Percentiles rank a stretch among this genome's conserved stretches.
phyloP scores from a whole-genome alignment of 2,888 invertebrate species.

The Drosophila parthenogenetica region DNA sequence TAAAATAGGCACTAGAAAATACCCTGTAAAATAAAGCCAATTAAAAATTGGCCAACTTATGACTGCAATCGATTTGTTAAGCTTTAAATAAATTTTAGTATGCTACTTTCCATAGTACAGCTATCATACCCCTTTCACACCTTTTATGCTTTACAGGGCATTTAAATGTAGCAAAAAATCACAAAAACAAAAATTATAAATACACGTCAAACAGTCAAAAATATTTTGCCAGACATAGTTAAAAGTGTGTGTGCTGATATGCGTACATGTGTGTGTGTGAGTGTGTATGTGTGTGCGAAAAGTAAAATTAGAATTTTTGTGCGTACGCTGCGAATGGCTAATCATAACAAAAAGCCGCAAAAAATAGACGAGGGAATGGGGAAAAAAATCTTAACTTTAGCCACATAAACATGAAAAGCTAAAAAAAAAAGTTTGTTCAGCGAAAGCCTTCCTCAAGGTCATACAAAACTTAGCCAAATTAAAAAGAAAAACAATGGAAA shows the following conservation, averaged over 20 bases:
- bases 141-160: slow-evolving; percentile 15
- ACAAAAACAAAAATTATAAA: slow-evolving; percentile 55
- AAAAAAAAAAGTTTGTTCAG: slow-evolving; percentile 36
- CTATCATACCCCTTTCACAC: not conserved
- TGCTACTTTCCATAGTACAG: no score
- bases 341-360: slow-evolving; percentile 71
- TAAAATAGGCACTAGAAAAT: slow-evolving; percentile 1
- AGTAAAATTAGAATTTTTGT: slow-evolving; percentile 80
- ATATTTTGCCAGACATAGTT: slow-evolving; percentile 45
- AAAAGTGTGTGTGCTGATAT: slow-evolving; percentile 18
- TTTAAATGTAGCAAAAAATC: slow-evolving; percentile 37
- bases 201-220: slow-evolving; percentile 49
- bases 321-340: slow-evolving; percentile 76
- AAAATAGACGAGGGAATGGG: slow-evolving; percentile 34
- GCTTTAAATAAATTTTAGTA: no score
- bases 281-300: slow-evolving; percentile 63
- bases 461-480: slow-evolving; percentile 40
- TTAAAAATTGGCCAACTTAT: no score
- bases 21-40: not conserved
- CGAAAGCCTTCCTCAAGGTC: slow-evolving; percentile 59
- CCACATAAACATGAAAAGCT: slow-evolving; percentile 42
- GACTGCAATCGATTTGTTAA: no score
- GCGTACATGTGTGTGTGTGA: slow-evolving; percentile 29
- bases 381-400: slow-evolving; percentile 26
- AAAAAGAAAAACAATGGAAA: slow-evolving; percentile 5